A percentile compares a stretch with the other conserved stretches of the same genome.
Evolutionary conservation across 2,113 vertebrate genomes (phyloP).

Genomic region (Vulpes lagopus): DNA sequence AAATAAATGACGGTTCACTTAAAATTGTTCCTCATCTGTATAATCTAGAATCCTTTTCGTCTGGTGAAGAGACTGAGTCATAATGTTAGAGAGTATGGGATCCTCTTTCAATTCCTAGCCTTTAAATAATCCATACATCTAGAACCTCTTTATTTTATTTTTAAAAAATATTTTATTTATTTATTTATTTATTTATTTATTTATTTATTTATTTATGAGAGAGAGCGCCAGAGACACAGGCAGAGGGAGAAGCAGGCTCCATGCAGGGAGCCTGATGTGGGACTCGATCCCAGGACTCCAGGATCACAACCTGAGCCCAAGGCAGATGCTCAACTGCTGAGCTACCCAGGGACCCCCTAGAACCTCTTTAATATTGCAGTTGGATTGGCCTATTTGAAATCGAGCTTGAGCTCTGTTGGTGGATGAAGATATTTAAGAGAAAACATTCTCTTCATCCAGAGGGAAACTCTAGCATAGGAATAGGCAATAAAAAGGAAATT

Average conservation of each 20-base stretch:
- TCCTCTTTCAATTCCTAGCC: not conserved
- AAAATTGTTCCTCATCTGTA: not conserved
- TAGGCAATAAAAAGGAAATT: not conserved
- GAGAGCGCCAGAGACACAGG: no score
- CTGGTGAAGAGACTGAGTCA: not conserved
- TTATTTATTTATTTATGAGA: no score
- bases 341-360: not conserved
- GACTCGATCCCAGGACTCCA: no score
- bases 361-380: not conserved
- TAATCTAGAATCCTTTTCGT: not conserved
- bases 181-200: no score
- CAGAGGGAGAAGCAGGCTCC: no score
- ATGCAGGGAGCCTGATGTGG: no score
- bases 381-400: not conserved
- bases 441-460: not conserved
- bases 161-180: no score
- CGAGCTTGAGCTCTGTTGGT: not conserved
- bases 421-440: not conserved
- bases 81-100: not conserved
- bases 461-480: not conserved
- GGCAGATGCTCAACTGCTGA: no score
- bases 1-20: conserved; percentile 11
- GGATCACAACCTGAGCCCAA: no score
- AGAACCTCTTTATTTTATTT: not conserved
- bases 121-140: not conserved